phyloP scores from a whole-genome alignment of 2,888 invertebrate species.

The Rhodophaea formosa region DNA sequence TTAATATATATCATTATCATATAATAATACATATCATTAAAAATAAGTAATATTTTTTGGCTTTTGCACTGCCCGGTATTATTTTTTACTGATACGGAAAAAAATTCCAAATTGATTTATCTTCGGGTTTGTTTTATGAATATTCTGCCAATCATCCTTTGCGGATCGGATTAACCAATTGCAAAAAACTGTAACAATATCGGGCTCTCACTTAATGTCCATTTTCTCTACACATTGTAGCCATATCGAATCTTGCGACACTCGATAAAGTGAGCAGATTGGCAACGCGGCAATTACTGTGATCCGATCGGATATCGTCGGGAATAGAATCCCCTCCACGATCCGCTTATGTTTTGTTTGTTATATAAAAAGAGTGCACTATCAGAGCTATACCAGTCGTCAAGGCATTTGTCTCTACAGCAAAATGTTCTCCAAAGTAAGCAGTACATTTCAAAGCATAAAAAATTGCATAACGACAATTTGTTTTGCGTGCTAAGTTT shows the following conservation, averaged over 20 bases:
- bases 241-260: slow-evolving; percentile 68
- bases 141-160: slow-evolving; percentile 13
- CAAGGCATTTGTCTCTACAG: slow-evolving; percentile 67
- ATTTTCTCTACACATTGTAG: slow-evolving; percentile 65
- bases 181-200: slow-evolving; percentile 47
- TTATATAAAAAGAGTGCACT: slow-evolving; percentile 77
- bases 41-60: too few relatives aligned
- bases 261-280: slow-evolving; percentile 71
- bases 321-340: slow-evolving; percentile 70
- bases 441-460: slow-evolving; percentile 43
- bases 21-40: too few relatives aligned
- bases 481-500: slow-evolving; percentile 3
- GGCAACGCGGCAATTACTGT: slow-evolving; percentile 73
- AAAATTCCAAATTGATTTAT: background rate
- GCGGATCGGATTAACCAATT: slow-evolving; percentile 27
- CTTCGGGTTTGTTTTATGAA: background rate
- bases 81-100: too few relatives aligned
- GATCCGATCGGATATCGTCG: slow-evolving; percentile 75
- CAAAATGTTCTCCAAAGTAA: slow-evolving; percentile 79
- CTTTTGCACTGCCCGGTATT: too few relatives aligned
- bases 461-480: slow-evolving; percentile 41
- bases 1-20: too few relatives aligned
- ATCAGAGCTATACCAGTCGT: slow-evolving; percentile 68
- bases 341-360: slow-evolving; percentile 69
- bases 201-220: slow-evolving; percentile 58